A percentile compares a stretch with the other conserved stretches of the same genome.
Conservation (phyloP, 2,113 vertebrate genomes). For the Aegotheles bennettii region DNA sequence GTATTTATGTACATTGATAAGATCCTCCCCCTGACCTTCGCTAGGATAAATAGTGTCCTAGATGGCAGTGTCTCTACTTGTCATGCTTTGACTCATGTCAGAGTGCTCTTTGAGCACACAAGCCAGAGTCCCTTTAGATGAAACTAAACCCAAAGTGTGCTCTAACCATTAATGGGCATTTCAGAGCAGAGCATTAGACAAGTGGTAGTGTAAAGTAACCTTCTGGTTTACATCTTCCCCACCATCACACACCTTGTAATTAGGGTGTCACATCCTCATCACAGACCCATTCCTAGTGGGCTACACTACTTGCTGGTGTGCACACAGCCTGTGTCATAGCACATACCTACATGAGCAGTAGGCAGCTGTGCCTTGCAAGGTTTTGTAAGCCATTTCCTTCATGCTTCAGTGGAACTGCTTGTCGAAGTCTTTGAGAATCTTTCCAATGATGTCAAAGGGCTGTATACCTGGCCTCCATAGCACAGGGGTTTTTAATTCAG, state of each 20-base stretch:
- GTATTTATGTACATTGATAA: conserved; percentile 3
- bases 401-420: background rate
- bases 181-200: background rate
- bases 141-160: background rate
- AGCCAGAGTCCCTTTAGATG: background rate
- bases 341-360: accelerated
- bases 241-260: background rate
- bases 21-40: background rate
- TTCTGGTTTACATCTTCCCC: background rate
- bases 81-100: background rate
- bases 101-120: background rate
- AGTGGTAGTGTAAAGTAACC: background rate
- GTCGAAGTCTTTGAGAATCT: background rate
- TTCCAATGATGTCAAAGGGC: background rate
- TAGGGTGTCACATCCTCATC: background rate
- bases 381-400: background rate
- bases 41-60: background rate
- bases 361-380: background rate
- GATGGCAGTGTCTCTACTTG: background rate
- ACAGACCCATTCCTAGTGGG: background rate
- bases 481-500: no score
- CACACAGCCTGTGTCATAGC: background rate
- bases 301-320: background rate
- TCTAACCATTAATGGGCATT: background rate
- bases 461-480: background rate